phyloP scores from a whole-genome alignment of 2,113 vertebrate genomes.

The Cyprinodon variegatus region DNA sequence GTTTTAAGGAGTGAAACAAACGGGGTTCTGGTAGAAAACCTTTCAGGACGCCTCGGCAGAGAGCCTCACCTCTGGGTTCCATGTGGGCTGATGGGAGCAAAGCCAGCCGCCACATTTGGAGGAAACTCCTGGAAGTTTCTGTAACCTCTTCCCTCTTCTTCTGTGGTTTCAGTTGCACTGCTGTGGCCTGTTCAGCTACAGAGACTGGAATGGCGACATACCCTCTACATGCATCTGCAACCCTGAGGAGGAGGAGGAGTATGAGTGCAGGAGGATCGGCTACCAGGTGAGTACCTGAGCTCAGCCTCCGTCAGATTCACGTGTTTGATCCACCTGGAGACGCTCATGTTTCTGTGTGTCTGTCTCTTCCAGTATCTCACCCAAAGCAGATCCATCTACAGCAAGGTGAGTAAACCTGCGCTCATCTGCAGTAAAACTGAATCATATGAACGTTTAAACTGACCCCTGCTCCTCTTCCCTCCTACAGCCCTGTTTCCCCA shows the following conservation, averaged over 20 bases:
- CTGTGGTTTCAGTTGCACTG: conserved; percentile 52
- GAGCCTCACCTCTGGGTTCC: no score
- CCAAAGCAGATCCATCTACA: conserved; percentile 4
- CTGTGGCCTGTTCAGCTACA: conserved; percentile 62
- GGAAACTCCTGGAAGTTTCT: no score
- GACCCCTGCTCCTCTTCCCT: not conserved
- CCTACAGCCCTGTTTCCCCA: conserved; percentile 58
- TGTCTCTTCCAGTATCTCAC: fast-evolving
- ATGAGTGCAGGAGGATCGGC: fast-evolving
- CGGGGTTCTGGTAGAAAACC: no score
- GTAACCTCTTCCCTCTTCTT: conserved; percentile 8
- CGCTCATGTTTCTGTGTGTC: not conserved
- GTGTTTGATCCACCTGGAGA: not conserved
- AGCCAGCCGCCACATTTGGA: no score
- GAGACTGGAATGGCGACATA: conserved; percentile 44
- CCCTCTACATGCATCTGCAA: conserved; percentile 35
- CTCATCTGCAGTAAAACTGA: not conserved
- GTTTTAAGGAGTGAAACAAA: no score
- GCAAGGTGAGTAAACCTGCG: conserved; percentile 10
- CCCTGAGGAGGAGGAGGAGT: fast-evolving
- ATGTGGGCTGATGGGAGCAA: no score
- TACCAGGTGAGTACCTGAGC: conserved; percentile 26
- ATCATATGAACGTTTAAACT: not conserved
- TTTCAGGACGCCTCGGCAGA: no score
- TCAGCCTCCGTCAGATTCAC: not conserved